Percentiles rank a stretch among this genome's conserved stretches.
These are phyloP conservation scores for Eueremaeus valkanovi DNA, from an alignment of 2,888 invertebrate genomes.

Conservation along the genomic window DNA sequence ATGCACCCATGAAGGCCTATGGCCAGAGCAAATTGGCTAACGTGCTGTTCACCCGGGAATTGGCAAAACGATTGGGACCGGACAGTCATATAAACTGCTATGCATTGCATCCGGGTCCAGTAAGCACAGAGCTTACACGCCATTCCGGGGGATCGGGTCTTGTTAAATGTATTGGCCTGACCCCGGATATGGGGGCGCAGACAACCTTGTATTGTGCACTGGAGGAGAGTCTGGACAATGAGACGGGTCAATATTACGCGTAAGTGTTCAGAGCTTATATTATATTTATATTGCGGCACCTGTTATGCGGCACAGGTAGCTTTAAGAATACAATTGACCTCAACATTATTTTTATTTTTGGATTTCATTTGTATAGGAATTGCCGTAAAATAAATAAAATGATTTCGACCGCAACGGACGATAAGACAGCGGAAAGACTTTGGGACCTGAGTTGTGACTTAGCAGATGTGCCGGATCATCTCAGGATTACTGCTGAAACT, in stretches of 20 bases:
- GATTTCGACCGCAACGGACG: no score
- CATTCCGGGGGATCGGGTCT: conserved; percentile 51
- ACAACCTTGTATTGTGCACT: conserved; percentile 65
- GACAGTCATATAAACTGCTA: conserved; percentile 48
- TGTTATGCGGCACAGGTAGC: no score
- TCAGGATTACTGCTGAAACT: no score
- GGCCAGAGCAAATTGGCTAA: conserved; percentile 53
- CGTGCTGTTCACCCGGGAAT: conserved; percentile 51
- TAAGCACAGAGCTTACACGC: conserved; percentile 52
- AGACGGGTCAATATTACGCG: conserved; percentile 50
- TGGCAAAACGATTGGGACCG: conserved; percentile 48
- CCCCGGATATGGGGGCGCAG: conserved; percentile 60
- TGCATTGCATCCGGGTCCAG: conserved; percentile 55
- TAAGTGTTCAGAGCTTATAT: no score
- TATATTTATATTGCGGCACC: no score
- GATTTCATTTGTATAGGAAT: no score
- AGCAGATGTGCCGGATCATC: no score
- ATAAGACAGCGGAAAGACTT: no score
- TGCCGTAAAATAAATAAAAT: no score
- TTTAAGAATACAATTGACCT: no score
- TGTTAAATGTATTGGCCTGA: conserved; percentile 50
- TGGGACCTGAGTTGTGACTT: no score
- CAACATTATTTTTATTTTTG: no score
- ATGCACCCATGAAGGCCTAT: conserved; percentile 49
- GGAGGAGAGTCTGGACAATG: conserved; percentile 50